phyloP scores from a whole-genome alignment of 1,140 invertebrate genomes.

The Antheraea mylitta region DNA sequence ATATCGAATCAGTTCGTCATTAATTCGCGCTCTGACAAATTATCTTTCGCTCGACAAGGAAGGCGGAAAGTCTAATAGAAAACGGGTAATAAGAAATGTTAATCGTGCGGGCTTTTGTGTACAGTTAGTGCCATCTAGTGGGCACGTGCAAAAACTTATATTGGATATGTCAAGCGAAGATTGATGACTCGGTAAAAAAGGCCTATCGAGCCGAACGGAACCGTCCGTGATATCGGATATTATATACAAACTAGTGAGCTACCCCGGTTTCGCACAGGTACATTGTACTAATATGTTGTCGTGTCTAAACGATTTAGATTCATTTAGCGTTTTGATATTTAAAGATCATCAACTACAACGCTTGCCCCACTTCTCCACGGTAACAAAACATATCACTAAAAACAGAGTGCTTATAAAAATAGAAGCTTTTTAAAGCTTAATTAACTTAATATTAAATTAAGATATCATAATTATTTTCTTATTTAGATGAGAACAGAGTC shows the following conservation, averaged over 20 bases:
- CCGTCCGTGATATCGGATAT: conserved; percentile 48
- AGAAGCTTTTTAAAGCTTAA: too few relatives aligned
- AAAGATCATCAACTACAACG: too few relatives aligned
- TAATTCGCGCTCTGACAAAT: conserved; percentile 70
- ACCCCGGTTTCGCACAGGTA: too few relatives aligned
- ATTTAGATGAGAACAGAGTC: too few relatives aligned
- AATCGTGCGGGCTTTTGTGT: conserved; percentile 61
- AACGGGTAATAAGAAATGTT: conserved; percentile 70
- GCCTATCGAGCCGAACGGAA: conserved; percentile 56
- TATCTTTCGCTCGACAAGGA: conserved; percentile 71
- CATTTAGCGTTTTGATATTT: too few relatives aligned
- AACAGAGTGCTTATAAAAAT: too few relatives aligned
- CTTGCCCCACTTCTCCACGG: too few relatives aligned
- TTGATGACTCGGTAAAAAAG: conserved; percentile 68
- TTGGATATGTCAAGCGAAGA: conserved; percentile 75
- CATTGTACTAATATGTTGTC: too few relatives aligned
- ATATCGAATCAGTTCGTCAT: conserved; percentile 75
- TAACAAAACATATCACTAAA: too few relatives aligned
- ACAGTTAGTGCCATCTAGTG: conserved; percentile 68
- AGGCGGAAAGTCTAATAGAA: conserved; percentile 75
- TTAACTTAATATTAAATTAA: too few relatives aligned
- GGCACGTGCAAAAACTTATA: conserved; percentile 65
- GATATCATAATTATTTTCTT: too few relatives aligned
- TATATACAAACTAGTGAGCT: neutral
- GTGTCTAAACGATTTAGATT: too few relatives aligned